Evolutionary conservation across 2,797 vertebrate genomes (phyloP).

Genomic region (Periophthalmus magnuspinnatus): DNA sequence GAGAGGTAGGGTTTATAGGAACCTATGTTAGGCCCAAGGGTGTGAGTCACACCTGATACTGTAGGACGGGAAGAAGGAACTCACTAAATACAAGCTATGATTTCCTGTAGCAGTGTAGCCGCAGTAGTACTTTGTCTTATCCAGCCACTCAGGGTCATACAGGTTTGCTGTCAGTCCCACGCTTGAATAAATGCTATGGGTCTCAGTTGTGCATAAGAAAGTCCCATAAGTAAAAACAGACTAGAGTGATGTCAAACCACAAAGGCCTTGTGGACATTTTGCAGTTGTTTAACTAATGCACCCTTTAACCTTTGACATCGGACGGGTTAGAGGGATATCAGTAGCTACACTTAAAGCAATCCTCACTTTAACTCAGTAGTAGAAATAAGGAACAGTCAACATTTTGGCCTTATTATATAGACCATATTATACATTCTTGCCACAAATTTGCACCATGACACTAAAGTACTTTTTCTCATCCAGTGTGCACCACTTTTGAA

Average conservation of each 20-base stretch:
- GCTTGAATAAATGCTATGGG: background rate
- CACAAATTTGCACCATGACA: background rate
- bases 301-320: conserved; percentile 54
- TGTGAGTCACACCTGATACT: conserved; percentile 49
- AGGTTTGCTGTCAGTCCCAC: background rate
- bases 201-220: conserved; percentile 11
- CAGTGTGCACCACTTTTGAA: background rate
- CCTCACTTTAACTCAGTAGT: background rate
- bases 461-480: background rate
- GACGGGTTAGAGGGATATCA: conserved; percentile 41
- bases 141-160: background rate
- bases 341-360: conserved; percentile 33
- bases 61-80: conserved; percentile 7
- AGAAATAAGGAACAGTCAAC: conserved; percentile 2
- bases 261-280: conserved; percentile 16
- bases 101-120: conserved; percentile 16
- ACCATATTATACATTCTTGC: conserved; percentile 1
- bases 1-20: conserved; percentile 77
- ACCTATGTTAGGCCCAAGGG: conserved; percentile 48
- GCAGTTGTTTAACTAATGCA: conserved; percentile 20
- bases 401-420: background rate
- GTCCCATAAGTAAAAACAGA: conserved; percentile 29
- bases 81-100: conserved; percentile 3
- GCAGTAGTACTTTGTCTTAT: background rate
- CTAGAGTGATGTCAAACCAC: conserved; percentile 24